Evolutionary conservation across 2,113 vertebrate genomes (phyloP), one percentile per base, ranked within the genome.

Genomic region (Nycticorax nycticorax): DNA sequence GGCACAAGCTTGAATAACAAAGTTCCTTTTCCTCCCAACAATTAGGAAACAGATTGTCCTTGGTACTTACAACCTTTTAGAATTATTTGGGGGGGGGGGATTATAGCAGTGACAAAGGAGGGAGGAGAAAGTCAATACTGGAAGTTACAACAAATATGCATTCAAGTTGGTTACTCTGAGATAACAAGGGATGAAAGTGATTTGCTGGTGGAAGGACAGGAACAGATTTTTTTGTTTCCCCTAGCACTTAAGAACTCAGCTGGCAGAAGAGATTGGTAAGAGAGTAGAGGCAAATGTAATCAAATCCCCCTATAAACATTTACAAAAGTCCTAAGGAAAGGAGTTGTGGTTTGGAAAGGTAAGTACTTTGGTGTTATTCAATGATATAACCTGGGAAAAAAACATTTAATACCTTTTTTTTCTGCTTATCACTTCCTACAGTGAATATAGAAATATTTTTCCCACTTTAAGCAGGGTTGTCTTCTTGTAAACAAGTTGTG

Each of bases 401-500:
- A 81, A 43, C 93, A 80, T 90, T 80, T 77, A 96, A 89, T 85
- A 55, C 33, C 12, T 53, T 6, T 85, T 92, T 92, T 69, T 84
- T 57, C 71, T 95, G 69, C 28, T 90, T 96, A 92, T 88, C 87
- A 47, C 41, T 78, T 94, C 67, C 35, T 93, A 67, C 35, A 77
- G 62, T 75, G 47, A 81, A 68, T 91, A 74, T n/a, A 94, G 72
- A 96, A 89, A 59, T 79, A 5, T 37, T 85, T 93, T 91, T 71
- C n/a, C 67, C 11, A 43, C 33, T 75, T 80, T 67, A 85, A 85
- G 79, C 53, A 87, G 48, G 56, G 55, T 73, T 88, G 30, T 86
- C 69, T 86, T 73, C 6, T 64, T 88, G 77, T 86, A 96, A 94
- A 97, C 62, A 89, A 87, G 62, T 86, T 88, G 55, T 79, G 68